Base-by-base conservation (phyloP, 2,888 invertebrate genomes). In the Limnephilus lunatus region DNA sequence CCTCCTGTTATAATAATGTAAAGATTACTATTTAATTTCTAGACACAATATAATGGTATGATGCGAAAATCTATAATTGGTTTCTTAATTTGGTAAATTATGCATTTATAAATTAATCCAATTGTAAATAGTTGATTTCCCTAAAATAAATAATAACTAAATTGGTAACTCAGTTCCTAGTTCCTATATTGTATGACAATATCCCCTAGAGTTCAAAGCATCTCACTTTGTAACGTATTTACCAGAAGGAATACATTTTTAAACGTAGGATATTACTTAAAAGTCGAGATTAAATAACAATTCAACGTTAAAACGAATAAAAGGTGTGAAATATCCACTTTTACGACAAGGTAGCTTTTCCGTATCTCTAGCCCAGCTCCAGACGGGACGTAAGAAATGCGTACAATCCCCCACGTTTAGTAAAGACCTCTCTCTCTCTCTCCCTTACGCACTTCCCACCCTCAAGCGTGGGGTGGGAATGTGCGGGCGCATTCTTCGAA, bases 401-500 rank as follows among this genome's bases (percentile, higher is more conserved):
- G 86, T 86, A 86, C 86, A n/a, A 86, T 48, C 48, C 53, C 44
- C 86, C 19, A 12, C 48, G 14, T 32, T 25, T 39, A 32, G 12
- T 48, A 48, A 4, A 35, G n/a, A 39, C 31, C 53, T 85, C 39
- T 89, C 88, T 80, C 88, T 80, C 88, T 48, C 19, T 48, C 68
- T 88, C 35, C 88, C 80, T 80, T 32, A 39, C 88, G 88, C 88
- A 68, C 44, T 82, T 44, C 82, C 30, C 48, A n/a, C 44, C 25
- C 82, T 4, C 48, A 81, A 30, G 35, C 9, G 15, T 12, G 68
- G 90, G 90, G 90, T 35, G 90, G 90, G 85, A 85, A 90, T 85
- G 88, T n/a, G 91, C 89, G 91, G 81, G 15, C 90, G 39, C 89
- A 90, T 89, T 85, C 90, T 90, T 89, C 81, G 89, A 87, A 91